A percentile compares a stretch with the other conserved stretches of the same genome.
Conservation (phyloP, 2,888 invertebrate species). For the Operophtera brumata region DNA sequence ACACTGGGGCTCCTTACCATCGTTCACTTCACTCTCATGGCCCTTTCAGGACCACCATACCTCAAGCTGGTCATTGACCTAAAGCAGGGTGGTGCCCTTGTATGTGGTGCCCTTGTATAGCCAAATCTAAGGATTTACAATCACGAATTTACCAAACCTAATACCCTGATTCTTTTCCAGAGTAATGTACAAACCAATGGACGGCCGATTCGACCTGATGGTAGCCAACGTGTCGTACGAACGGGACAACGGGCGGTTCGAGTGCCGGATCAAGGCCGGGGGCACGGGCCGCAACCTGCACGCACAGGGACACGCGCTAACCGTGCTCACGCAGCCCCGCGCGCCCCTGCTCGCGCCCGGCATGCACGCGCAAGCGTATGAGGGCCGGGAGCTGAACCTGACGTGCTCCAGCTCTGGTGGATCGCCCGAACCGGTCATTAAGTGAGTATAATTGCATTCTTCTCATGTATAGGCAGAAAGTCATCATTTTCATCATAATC, state of each 20-base stretch:
- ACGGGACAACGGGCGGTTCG: constrained; percentile 94
- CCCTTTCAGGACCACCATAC: no score
- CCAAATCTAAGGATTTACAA: neutral
- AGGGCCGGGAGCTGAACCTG: constrained; percentile 87
- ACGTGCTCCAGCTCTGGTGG: constrained; percentile 92
- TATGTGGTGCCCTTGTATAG: no score
- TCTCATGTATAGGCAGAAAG: neutral
- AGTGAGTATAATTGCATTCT: constrained; percentile 63
- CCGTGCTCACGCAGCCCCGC: constrained; percentile 92
- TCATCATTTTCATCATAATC: no score
- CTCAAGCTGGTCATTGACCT: no score
- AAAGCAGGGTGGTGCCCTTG: no score
- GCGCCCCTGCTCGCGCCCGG: constrained; percentile 89
- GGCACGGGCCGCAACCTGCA: constrained; percentile 92
- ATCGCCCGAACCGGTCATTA: constrained; percentile 93
- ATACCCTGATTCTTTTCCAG: constrained; percentile 61
- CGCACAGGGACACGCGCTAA: constrained; percentile 90
- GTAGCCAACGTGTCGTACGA: constrained; percentile 94
- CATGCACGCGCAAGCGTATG: constrained; percentile 88
- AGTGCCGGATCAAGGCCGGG: constrained; percentile 92
- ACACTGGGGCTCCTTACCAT: no score
- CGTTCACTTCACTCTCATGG: no score
- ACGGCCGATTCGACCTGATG: constrained; percentile 91
- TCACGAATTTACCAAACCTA: neutral
- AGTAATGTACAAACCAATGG: constrained; percentile 89